Base-by-base conservation (phyloP, 2,797 vertebrate species). In the Enteromius trimaculatus region DNA sequence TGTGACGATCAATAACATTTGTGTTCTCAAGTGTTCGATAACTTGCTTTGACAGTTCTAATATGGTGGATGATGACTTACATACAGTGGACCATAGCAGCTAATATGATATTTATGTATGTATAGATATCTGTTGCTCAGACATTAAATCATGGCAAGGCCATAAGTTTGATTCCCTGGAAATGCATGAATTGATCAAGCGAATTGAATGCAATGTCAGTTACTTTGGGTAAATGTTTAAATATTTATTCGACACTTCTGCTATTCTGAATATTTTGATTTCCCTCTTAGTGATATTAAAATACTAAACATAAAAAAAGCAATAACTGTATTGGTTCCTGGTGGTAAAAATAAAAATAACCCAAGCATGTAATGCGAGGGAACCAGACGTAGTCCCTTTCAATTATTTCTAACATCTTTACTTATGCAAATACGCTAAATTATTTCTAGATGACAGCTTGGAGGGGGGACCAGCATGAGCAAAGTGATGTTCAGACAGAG, bases 351-450 rank as follows among this genome's bases (percentile, higher is more conserved):
- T 72, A 87, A 75, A 88, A 87, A 80, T 64, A 89, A 84, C 84
- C 42, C 83, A 79, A 91, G 83, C 79, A 74, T 85, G 83, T 51
- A 87, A 84, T 74, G 77, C 14, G 60, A 80, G 69, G 26, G 86
- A 88, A 84, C 66, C 83, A 74, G 31, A 90, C 90, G 86, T 90
- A 79, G 86, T 89, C 87, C 44, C 5, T 37, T 85, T 94, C 90
- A 92, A 94, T 95, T 94, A 95, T 95, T 94, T 89, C 94, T 91
- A 90, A 90, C 90, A 88, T 92, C 93, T 91, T 95, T 93, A 94
- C 92, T 93, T 93, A 95, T 95, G 93, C 93, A 95, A 95, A 95
- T 94, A 93, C 90, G 87, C 91, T 93, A 91, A 95, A 94, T 95
- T 92, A 95, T 95, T 95, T 95, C 91, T 92, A 89, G 86, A 90